phyloP scores from a whole-genome alignment of 2,888 invertebrate species.

The Pherbina coryleti region DNA sequence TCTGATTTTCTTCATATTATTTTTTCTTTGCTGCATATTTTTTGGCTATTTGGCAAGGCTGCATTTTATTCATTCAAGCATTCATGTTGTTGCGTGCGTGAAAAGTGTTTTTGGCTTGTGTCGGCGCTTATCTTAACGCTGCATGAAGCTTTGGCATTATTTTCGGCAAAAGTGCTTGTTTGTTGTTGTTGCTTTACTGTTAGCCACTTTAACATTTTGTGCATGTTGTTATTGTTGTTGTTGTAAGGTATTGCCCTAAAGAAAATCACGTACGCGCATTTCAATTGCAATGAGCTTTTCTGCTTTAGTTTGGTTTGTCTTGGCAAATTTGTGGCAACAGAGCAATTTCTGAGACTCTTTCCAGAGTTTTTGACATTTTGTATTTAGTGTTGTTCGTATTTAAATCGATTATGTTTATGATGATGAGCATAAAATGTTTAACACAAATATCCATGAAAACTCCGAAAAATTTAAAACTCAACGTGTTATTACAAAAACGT shows the following conservation, averaged over 20 bases:
- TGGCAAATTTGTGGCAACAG: neutral
- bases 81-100: neutral
- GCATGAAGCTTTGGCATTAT: slow-evolving; percentile 17
- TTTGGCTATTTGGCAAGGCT: neutral
- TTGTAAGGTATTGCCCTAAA: neutral
- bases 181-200: neutral
- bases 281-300: slow-evolving; percentile 11
- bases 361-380: neutral
- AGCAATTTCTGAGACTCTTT: neutral
- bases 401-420: neutral
- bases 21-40: neutral
- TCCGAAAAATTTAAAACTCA: neutral
- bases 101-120: slow-evolving; percentile 3
- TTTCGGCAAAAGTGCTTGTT: slow-evolving; percentile 3
- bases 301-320: neutral
- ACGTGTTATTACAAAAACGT: neutral
- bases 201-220: neutral
- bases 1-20: neutral
- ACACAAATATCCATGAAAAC: neutral
- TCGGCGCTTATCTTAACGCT: slow-evolving; percentile 1
- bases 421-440: neutral
- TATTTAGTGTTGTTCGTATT: neutral
- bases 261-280: slow-evolving; percentile 15
- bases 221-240: slow-evolving; percentile 5
- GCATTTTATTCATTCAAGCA: neutral